Percentiles rank a stretch among this genome's conserved stretches.
These are phyloP conservation scores for Huso huso DNA, from an alignment of 2,797 vertebrate genomes.

Conservation along the genomic window DNA sequence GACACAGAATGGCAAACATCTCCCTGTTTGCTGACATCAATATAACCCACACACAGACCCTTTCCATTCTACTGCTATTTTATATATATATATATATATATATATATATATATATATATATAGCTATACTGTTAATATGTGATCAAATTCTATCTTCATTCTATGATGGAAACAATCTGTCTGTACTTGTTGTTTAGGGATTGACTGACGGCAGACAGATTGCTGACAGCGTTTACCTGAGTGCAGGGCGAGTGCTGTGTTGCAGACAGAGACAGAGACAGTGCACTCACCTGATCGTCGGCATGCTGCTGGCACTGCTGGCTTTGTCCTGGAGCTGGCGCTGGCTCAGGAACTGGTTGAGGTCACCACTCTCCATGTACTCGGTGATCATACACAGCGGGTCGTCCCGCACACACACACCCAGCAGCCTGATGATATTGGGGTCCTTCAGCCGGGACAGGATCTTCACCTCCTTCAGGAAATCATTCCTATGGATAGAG, in stretches of 20 bases:
- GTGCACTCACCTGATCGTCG: slow-evolving; percentile 65
- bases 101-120: too few species aligned
- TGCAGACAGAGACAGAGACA: not conserved
- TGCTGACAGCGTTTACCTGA: too few species aligned
- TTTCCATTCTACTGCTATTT: too few species aligned
- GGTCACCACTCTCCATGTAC: slow-evolving; percentile 91
- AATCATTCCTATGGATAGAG: slow-evolving; percentile 67
- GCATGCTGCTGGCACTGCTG: slow-evolving; percentile 49
- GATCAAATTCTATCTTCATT: too few species aligned
- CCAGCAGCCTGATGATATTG: slow-evolving; percentile 85
- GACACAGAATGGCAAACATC: too few species aligned
- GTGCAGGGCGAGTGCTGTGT: not conserved
- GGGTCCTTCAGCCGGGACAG: slow-evolving; percentile 85
- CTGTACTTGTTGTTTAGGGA: too few species aligned
- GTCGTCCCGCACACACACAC: slow-evolving; percentile 82
- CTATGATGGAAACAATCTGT: too few species aligned
- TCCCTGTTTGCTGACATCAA: not conserved
- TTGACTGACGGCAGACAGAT: too few species aligned
- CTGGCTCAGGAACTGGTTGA: slow-evolving; percentile 84
- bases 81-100: too few species aligned
- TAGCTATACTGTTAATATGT: too few species aligned
- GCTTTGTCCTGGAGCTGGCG: slow-evolving; percentile 74
- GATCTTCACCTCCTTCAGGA: slow-evolving; percentile 90
- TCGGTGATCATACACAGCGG: slow-evolving; percentile 91
- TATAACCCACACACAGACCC: too few species aligned